These are phyloP conservation scores for Litoditis marina DNA, from an alignment of 2,888 invertebrate genomes.

Conservation along the genomic window DNA sequence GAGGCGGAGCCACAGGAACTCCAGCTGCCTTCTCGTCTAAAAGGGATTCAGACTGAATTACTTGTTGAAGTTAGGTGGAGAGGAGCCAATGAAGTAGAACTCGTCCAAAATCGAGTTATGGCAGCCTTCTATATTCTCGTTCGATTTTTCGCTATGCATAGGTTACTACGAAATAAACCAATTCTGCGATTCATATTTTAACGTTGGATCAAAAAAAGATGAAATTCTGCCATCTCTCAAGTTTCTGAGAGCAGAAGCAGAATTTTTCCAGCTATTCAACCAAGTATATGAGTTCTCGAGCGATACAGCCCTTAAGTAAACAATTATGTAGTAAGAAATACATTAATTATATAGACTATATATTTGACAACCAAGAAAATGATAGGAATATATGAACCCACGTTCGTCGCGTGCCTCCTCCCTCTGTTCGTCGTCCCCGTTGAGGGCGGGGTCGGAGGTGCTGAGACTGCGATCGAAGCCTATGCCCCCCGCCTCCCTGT, in stretches of 20 bases:
- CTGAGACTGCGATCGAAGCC: conserved; percentile 16
- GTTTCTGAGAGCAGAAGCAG: too few species aligned
- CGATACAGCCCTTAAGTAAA: too few species aligned
- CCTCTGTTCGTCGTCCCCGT: conserved; percentile 9
- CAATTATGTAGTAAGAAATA: background rate
- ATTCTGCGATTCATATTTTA: background rate
- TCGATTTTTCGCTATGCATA: too few species aligned
- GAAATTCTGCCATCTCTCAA: background rate
- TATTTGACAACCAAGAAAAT: too few species aligned
- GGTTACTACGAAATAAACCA: too few species aligned
- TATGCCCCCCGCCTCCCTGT: too few species aligned
- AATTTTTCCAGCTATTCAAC: too few species aligned
- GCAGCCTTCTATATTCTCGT: too few species aligned
- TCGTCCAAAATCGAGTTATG: background rate
- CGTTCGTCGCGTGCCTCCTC: too few species aligned
- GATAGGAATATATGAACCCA: too few species aligned
- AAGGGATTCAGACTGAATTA: background rate
- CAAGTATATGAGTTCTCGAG: too few species aligned
- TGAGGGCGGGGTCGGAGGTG: conserved; percentile 14
- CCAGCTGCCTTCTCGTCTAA: background rate
- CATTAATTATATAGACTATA: background rate
- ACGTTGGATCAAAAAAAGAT: background rate
- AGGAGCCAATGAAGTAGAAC: background rate
- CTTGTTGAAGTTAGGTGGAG: background rate
- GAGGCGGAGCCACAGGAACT: conserved; percentile 7